These are phyloP conservation scores for Halichoeres trimaculatus DNA, from an alignment of 2,113 vertebrate genomes.

Conservation along the genomic window DNA sequence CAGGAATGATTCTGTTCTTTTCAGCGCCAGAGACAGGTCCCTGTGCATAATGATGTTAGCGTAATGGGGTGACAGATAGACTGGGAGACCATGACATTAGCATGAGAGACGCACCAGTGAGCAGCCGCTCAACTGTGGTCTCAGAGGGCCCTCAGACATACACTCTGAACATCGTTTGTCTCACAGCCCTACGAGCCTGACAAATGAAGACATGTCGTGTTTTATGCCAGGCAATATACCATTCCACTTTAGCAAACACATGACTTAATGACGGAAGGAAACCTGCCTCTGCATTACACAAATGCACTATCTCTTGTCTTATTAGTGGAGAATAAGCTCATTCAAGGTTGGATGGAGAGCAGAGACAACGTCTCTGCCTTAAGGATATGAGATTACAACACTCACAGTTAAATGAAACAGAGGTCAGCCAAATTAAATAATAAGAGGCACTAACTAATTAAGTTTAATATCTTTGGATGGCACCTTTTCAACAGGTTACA, in stretches of 20 bases:
- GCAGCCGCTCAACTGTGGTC: conserved; percentile 83
- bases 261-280: conserved; percentile 70
- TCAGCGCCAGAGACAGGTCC: conserved; percentile 77
- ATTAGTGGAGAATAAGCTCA: conserved; percentile 64
- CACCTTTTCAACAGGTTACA: conserved; percentile 56
- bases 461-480: conserved; percentile 31
- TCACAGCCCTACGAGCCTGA: conserved; percentile 72
- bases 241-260: conserved; percentile 75
- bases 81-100: conserved; percentile 85
- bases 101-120: conserved; percentile 85
- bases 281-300: conserved; percentile 49
- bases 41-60: conserved; percentile 85
- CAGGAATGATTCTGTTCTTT: conserved; percentile 85
- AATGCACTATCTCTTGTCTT: conserved; percentile 62
- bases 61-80: conserved; percentile 86
- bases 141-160: conserved; percentile 80
- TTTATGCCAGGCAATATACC: conserved; percentile 72
- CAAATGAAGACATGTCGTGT: conserved; percentile 78
- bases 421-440: conserved; percentile 22
- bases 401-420: conserved; percentile 21
- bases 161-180: conserved; percentile 75
- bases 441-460: conserved; percentile 14
- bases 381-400: conserved; percentile 21
- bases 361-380: conserved; percentile 25
- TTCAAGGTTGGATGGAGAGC: conserved; percentile 53